Percentiles rank a stretch among this genome's conserved stretches.
phyloP scores from a whole-genome alignment of 2,797 vertebrate genomes.

The Somateria mollissima region DNA sequence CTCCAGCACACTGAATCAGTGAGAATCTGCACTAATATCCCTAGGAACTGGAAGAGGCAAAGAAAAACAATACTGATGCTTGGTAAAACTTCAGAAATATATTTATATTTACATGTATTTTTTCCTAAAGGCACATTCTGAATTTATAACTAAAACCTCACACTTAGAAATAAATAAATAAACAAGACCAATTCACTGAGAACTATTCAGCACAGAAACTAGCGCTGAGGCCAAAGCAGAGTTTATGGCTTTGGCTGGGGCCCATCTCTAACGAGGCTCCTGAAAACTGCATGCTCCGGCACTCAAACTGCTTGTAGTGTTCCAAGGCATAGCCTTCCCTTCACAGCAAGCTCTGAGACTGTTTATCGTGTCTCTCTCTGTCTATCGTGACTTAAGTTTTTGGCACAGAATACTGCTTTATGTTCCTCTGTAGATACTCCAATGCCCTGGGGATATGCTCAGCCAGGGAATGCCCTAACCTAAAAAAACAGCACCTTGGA shows the following conservation, averaged over 20 bases:
- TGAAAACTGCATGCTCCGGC: neutral
- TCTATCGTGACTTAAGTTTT: neutral
- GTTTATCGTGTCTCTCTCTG: too few species aligned
- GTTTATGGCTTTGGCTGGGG: neutral
- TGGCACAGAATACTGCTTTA: neutral
- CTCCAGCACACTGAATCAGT: neutral
- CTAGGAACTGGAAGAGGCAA: neutral
- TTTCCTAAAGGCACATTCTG: neutral
- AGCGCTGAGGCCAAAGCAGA: neutral
- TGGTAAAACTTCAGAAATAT: neutral
- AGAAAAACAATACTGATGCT: neutral
- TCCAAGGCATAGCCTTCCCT: neutral
- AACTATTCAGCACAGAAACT: neutral
- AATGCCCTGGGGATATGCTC: neutral
- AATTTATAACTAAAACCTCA: neutral
- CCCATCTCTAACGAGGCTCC: neutral
- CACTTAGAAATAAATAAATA: neutral
- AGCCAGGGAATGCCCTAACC: neutral
- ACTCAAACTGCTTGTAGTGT: fast-evolving
- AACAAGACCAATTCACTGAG: neutral
- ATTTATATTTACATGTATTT: neutral
- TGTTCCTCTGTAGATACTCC: neutral
- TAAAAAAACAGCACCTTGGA: neutral
- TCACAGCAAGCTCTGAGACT: too few species aligned
- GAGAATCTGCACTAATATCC: neutral